Percentiles rank a stretch among this genome's conserved stretches.
Conservation (phyloP, 2,888 invertebrate species). For the Griposia aprilina region DNA sequence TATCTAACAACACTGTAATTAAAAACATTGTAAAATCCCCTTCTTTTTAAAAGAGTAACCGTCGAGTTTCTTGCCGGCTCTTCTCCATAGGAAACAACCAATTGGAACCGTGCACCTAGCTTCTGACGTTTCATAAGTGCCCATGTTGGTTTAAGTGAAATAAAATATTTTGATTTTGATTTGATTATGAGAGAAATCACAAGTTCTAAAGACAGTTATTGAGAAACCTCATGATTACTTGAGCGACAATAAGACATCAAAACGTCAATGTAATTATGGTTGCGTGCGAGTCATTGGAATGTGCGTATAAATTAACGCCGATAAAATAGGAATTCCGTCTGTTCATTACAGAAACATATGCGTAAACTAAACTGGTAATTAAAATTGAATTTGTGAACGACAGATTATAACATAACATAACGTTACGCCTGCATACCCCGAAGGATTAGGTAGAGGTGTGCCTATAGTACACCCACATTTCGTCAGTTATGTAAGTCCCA, state of each 20-base stretch:
- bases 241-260: conserved; percentile 37
- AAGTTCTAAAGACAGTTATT: conserved; percentile 14
- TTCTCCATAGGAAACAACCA: too few species aligned
- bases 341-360: conserved; percentile 21
- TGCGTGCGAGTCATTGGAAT: conserved; percentile 50
- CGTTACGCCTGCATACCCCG: too few species aligned
- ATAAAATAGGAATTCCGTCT: conserved; percentile 18
- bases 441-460: neutral
- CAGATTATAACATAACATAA: neutral
- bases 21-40: too few species aligned
- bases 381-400: neutral
- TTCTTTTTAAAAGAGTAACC: too few species aligned
- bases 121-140: too few species aligned
- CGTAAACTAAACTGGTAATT: conserved; percentile 9
- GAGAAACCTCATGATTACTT: conserved; percentile 36
- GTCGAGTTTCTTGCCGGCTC: too few species aligned
- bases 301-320: conserved; percentile 32
- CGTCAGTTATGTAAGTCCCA: too few species aligned
- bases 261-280: conserved; percentile 50
- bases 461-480: neutral
- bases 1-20: too few species aligned
- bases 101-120: too few species aligned
- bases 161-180: too few species aligned
- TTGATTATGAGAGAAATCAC: conserved; percentile 27
- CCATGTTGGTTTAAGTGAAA: too few species aligned